phyloP scores from a whole-genome alignment of 2,888 invertebrate genomes.

The Troilus luridus region DNA sequence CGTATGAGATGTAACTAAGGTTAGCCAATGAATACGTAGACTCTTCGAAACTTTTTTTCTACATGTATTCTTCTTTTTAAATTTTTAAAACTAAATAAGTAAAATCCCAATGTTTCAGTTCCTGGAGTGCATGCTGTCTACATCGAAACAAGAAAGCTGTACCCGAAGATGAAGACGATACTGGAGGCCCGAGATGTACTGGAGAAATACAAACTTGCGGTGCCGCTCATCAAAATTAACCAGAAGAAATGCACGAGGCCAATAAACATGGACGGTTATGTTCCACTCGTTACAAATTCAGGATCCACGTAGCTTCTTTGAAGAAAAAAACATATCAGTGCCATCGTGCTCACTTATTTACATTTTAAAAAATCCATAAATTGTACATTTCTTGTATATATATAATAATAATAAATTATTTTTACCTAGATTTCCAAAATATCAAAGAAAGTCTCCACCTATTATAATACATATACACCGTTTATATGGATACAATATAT shows the following conservation, averaged over 20 bases:
- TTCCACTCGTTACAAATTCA: background rate
- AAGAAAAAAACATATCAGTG: background rate
- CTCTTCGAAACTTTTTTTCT: too few species aligned
- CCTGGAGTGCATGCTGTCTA: conserved; percentile 58
- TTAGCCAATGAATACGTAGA: too few species aligned
- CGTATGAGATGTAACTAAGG: too few species aligned
- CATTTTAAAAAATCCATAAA: background rate
- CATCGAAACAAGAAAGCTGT: conserved; percentile 62
- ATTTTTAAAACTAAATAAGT: too few species aligned
- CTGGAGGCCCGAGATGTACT: conserved; percentile 51
- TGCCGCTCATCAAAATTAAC: conserved; percentile 55
- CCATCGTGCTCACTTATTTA: background rate
- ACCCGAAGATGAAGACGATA: conserved; percentile 43
- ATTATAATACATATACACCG: too few species aligned
- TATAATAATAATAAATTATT: conserved; percentile 33
- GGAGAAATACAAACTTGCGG: conserved; percentile 47
- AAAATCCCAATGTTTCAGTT: conserved; percentile 20
- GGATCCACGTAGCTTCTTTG: background rate
- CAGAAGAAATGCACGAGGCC: conserved; percentile 62
- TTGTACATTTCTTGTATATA: conserved; percentile 12
- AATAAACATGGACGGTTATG: conserved; percentile 52
- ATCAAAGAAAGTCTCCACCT: too few species aligned
- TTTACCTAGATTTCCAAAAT: background rate
- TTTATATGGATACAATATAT: too few species aligned
- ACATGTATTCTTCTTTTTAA: too few species aligned